These are phyloP conservation scores for Pogonomyrmex californicus DNA, from an alignment of 1,140 invertebrate genomes.

Conservation along the genomic window DNA sequence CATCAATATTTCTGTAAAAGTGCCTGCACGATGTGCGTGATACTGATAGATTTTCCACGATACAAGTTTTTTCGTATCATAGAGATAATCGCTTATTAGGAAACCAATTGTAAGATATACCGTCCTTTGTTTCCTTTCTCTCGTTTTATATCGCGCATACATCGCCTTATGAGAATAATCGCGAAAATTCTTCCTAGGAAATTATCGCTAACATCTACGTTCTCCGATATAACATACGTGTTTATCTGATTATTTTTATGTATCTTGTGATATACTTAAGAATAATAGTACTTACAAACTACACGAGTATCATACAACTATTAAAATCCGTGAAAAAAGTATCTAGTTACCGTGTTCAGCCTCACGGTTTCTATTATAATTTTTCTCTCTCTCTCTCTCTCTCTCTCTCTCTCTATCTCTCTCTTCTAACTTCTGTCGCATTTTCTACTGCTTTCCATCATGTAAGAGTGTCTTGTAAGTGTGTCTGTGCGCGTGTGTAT, in stretches of 20 bases:
- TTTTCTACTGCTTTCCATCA: constrained; percentile 22
- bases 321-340: constrained; percentile 76
- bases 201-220: constrained; percentile 55
- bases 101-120: constrained; percentile 6
- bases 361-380: constrained; percentile 51
- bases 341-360: constrained; percentile 28
- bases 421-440: not conserved
- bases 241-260: constrained; percentile 33
- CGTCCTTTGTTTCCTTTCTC: not conserved
- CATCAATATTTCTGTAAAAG: not conserved
- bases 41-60: constrained; percentile 10
- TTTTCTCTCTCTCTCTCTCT: too few species aligned
- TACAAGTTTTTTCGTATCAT: not conserved
- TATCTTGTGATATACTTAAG: constrained; percentile 26
- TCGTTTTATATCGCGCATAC: not conserved
- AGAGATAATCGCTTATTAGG: not conserved
- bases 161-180: constrained; percentile 13
- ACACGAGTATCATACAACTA: constrained; percentile 60
- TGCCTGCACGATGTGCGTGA: not conserved
- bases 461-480: constrained; percentile 35
- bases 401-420: not conserved
- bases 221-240: constrained; percentile 23
- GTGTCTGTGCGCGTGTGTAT: constrained; percentile 27
- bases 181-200: constrained; percentile 56
- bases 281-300: constrained; percentile 38